phyloP scores from a whole-genome alignment of 2,113 vertebrate genomes.

The Syngnathus floridae region DNA sequence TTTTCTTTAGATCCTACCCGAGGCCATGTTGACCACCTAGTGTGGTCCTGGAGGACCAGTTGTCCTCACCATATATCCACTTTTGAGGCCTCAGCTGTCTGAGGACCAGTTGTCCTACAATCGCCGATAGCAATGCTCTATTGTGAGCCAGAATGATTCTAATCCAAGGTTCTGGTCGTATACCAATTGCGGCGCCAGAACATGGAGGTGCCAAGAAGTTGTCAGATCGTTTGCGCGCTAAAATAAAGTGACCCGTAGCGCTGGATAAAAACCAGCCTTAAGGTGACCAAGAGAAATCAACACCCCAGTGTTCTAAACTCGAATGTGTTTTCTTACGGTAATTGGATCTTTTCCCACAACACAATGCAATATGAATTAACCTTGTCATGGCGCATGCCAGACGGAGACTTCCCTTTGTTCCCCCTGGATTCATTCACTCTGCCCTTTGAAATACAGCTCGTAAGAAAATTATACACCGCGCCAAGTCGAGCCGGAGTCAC shows the following conservation, averaged over 20 bases:
- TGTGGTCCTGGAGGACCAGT: no score
- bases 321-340: constrained; percentile 49
- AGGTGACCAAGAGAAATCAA: constrained; percentile 32
- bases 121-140: no score
- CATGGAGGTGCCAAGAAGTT: not conserved
- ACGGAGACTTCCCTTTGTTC: constrained; percentile 48
- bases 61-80: no score
- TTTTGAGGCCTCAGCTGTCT: no score
- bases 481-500: constrained; percentile 62
- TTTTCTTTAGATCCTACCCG: no score
- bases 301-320: constrained; percentile 21
- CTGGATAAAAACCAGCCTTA: not conserved
- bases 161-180: no score
- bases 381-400: constrained; percentile 37
- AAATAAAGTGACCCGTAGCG: not conserved
- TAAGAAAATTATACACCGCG: constrained; percentile 63
- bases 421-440: constrained; percentile 35
- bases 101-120: no score
- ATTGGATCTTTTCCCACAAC: constrained; percentile 42
- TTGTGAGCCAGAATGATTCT: no score
- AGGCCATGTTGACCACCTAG: no score
- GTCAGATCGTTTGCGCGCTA: not conserved
- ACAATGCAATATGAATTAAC: constrained; percentile 54
- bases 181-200: not conserved
- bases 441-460: constrained; percentile 50